Conservation (phyloP, 2,888 invertebrate species). For the Laspeyria flexula region DNA sequence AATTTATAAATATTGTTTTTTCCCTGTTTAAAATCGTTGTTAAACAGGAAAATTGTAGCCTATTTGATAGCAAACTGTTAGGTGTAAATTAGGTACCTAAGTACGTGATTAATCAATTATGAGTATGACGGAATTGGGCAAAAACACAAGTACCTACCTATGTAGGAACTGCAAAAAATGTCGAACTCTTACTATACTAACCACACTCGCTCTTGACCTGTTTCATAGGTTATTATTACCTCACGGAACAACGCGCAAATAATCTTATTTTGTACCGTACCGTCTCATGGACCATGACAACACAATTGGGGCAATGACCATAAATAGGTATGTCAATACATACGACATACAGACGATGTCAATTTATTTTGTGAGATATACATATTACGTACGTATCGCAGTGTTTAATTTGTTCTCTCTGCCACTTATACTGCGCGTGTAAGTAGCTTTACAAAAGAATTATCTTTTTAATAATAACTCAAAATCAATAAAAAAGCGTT, state of each 20-base stretch:
- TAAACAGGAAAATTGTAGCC: too few species aligned
- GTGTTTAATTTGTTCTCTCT: too few species aligned
- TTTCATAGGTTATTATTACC: not conserved
- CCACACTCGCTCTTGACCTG: not conserved
- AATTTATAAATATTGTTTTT: too few species aligned
- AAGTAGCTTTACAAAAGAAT: not conserved
- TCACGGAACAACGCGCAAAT: not conserved
- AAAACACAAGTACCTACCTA: too few species aligned
- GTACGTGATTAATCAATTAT: too few species aligned
- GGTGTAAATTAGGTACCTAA: too few species aligned
- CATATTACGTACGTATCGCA: constrained; percentile 10
- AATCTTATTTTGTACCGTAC: constrained; percentile 1
- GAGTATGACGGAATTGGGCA: too few species aligned
- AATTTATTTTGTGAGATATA: constrained; percentile 37
- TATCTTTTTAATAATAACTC: too few species aligned
- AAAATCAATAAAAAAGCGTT: too few species aligned
- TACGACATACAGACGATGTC: constrained; percentile 38
- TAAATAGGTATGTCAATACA: constrained; percentile 37
- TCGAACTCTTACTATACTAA: not conserved
- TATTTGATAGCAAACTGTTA: too few species aligned
- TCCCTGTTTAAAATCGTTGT: too few species aligned
- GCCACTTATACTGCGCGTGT: not conserved
- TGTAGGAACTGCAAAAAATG: too few species aligned
- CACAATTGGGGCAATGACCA: constrained; percentile 49
- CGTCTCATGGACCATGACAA: constrained; percentile 24